Evolutionary conservation across 2,888 invertebrate species (phyloP).

Genomic region (Trachelus tabidus): DNA sequence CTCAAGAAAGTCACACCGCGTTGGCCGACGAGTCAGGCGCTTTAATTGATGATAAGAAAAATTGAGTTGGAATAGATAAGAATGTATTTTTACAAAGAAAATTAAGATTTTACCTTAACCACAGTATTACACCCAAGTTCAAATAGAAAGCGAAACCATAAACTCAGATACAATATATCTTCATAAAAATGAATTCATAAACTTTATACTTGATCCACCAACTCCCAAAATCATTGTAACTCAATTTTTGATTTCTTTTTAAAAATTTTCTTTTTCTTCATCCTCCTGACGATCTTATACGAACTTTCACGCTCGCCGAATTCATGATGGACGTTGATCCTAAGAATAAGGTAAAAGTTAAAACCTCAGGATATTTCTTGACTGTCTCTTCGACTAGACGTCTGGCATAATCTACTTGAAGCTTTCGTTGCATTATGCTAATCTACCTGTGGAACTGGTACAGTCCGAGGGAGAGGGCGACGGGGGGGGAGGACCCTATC

Average conservation of each 20-base stretch:
- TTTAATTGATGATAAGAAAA: not conserved
- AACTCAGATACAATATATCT: not conserved
- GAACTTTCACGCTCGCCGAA: not conserved
- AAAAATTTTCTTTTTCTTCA: not conserved
- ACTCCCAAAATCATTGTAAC: not conserved
- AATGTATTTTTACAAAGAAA: not conserved
- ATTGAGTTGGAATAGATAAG: not conserved
- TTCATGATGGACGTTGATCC: not conserved
- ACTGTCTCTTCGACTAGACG: not conserved
- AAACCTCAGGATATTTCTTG: not conserved
- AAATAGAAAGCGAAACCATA: not conserved
- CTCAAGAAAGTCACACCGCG: not conserved
- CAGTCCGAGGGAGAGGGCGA: not conserved
- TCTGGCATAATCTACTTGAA: not conserved
- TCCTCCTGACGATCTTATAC: not conserved
- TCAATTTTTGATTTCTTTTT: not conserved
- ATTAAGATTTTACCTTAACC: not conserved
- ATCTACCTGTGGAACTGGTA: not conserved
- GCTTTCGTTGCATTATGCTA: not conserved
- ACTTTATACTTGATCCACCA: not conserved
- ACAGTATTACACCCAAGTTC: not conserved
- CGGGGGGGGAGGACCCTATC: not conserved
- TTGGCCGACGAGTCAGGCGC: not conserved
- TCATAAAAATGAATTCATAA: not conserved
- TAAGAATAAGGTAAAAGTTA: not conserved